These are phyloP conservation scores for Tonatia bakeri DNA, from an alignment of 2,113 vertebrate genomes.

Conservation along the genomic window DNA sequence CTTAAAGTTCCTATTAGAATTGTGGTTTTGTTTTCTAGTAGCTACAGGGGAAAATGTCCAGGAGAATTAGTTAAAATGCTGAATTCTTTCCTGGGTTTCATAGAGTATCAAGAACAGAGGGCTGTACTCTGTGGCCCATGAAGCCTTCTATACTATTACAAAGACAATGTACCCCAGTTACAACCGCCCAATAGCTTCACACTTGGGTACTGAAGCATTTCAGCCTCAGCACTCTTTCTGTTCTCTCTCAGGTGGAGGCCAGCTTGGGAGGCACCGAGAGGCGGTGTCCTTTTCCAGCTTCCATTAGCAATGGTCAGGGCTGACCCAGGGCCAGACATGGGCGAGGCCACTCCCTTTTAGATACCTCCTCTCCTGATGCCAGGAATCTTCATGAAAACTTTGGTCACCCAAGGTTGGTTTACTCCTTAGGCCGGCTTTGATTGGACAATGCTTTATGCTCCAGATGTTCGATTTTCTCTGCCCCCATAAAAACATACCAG, in stretches of 20 bases:
- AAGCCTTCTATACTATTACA: not conserved
- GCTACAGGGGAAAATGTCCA: not conserved
- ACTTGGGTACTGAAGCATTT: not conserved
- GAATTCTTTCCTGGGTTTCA: not conserved
- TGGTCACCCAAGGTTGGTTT: not conserved
- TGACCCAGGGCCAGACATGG: not conserved
- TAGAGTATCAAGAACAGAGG: not conserved
- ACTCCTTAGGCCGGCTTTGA: not conserved
- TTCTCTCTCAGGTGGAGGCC: not conserved
- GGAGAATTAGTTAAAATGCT: not conserved
- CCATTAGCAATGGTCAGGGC: not conserved
- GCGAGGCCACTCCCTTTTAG: not conserved
- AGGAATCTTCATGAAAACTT: not conserved
- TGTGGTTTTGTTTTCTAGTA: not conserved
- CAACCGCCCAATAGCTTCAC: slow-evolving; percentile 35
- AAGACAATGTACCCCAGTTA: slow-evolving; percentile 44
- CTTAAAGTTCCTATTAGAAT: not conserved
- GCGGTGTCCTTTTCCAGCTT: not conserved
- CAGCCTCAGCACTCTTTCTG: not conserved
- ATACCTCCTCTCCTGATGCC: not conserved
- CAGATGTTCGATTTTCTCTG: slow-evolving; percentile 31
- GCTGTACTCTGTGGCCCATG: not conserved
- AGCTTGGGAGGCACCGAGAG: not conserved
- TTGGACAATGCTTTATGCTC: not conserved
- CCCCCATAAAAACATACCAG: not conserved